phyloP scores from a whole-genome alignment of 2,113 vertebrate genomes.

The Lagopus muta region DNA sequence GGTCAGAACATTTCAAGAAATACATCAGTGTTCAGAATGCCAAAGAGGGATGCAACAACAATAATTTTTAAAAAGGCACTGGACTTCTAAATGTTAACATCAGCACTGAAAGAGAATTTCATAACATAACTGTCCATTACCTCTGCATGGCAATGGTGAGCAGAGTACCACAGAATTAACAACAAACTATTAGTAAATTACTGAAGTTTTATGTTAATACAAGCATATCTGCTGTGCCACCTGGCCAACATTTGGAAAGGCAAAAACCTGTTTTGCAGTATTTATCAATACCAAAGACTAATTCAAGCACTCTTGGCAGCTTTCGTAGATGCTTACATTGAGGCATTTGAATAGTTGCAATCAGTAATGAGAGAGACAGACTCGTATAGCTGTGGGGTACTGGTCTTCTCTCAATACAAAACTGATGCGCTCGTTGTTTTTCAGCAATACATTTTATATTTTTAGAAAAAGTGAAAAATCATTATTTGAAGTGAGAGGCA shows the following conservation, averaged over 20 bases:
- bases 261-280: neutral
- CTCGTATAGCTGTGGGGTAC: neutral
- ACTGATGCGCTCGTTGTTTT: neutral
- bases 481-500: neutral
- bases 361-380: conserved; percentile 9
- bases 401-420: neutral
- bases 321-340: neutral
- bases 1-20: neutral
- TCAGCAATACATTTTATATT: neutral
- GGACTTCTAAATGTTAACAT: neutral
- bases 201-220: neutral
- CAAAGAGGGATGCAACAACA: neutral
- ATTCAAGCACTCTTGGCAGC: conserved; percentile 21
- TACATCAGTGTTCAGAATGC: neutral
- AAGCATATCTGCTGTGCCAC: conserved; percentile 42
- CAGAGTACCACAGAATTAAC: neutral
- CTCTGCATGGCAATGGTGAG: neutral
- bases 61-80: neutral
- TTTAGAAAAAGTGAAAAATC: neutral
- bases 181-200: neutral
- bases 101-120: neutral
- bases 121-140: neutral
- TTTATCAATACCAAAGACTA: conserved; percentile 1
- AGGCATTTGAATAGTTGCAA: conserved; percentile 35
- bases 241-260: conserved; percentile 19